Percentiles rank a stretch among this genome's conserved stretches.
phyloP scores from a whole-genome alignment of 1,140 invertebrate genomes.

The Aphaenogaster floridana region DNA sequence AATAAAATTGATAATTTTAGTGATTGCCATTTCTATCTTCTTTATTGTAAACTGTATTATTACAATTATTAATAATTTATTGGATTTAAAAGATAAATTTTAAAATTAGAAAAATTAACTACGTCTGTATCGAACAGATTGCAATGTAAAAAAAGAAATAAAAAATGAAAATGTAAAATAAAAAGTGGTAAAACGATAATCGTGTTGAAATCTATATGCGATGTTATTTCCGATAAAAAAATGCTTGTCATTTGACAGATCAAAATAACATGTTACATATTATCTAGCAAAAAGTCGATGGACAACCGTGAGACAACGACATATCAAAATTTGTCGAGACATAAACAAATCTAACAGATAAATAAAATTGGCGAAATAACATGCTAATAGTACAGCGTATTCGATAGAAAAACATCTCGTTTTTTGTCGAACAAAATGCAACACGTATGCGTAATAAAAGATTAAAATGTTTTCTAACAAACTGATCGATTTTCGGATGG shows the following conservation, averaged over 20 bases:
- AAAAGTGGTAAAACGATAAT: background rate
- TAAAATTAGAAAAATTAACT: background rate
- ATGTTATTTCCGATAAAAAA: background rate
- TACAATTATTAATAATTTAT: background rate
- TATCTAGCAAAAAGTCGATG: background rate
- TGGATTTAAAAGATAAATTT: background rate
- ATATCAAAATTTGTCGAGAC: background rate
- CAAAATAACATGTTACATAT: background rate
- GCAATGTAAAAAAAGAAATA: background rate
- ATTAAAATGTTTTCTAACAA: background rate
- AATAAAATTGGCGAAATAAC: background rate
- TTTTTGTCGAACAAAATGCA: background rate
- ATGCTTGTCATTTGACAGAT: background rate
- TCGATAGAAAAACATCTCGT: background rate
- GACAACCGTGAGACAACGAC: background rate
- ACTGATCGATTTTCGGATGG: slow-evolving; percentile 10
- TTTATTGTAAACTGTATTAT: background rate
- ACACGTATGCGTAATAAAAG: background rate
- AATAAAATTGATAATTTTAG: slow-evolving; percentile 8
- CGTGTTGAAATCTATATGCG: background rate
- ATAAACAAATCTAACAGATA: background rate
- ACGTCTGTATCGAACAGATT: background rate
- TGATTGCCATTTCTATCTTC: background rate
- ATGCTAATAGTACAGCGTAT: background rate
- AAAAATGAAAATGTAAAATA: background rate